These are phyloP conservation scores for Propithecus perrieri DNA, from an alignment of 2,797 vertebrate species.

Conservation along the genomic window DNA sequence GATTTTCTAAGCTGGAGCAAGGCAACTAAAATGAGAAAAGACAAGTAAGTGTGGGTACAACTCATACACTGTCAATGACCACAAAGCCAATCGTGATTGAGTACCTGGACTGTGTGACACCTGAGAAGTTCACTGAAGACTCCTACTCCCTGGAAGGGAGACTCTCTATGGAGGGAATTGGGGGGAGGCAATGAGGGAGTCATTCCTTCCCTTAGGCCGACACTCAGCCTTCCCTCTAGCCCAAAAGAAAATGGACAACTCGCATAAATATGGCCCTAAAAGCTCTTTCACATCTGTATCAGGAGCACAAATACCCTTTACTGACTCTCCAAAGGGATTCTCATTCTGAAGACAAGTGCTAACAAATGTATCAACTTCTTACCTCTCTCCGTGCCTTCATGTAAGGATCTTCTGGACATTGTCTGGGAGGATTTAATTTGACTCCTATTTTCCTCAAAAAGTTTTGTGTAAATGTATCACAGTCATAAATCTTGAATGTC, in stretches of 20 bases:
- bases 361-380: constrained; percentile 38
- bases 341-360: constrained; percentile 37
- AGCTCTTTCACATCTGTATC: constrained; percentile 43
- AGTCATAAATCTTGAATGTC: constrained; percentile 90
- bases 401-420: constrained; percentile 91
- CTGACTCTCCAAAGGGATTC: neutral
- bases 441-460: constrained; percentile 92
- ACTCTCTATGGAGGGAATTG: neutral
- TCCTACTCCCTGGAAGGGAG: neutral
- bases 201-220: neutral
- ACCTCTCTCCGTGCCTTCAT: constrained; percentile 87
- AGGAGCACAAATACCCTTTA: neutral
- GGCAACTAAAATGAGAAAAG: constrained; percentile 11
- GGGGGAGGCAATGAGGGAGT: neutral
- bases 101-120: neutral
- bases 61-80: neutral
- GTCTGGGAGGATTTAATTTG: constrained; percentile 83
- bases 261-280: neutral
- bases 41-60: neutral
- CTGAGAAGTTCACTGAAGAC: neutral
- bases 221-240: neutral
- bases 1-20: neutral
- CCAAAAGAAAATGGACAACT: neutral
- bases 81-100: neutral
- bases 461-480: constrained; percentile 91